Base-by-base conservation (phyloP, 2,888 invertebrate species). In the Nematopogon swammerdamellus region DNA sequence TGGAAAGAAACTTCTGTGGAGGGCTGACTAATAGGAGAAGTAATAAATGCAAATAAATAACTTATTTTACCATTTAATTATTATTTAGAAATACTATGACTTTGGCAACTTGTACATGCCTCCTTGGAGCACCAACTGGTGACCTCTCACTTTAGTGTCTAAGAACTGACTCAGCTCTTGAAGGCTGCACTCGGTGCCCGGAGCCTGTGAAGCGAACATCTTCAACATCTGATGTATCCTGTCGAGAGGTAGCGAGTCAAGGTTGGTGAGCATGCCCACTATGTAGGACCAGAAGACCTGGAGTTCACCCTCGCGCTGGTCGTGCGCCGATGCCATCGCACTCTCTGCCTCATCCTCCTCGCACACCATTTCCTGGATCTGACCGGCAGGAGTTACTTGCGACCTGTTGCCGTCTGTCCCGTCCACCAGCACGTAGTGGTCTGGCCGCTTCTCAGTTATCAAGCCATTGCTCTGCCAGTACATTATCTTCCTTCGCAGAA, bases 241-340 rank as follows among this genome's bases (percentile, higher is more conserved):
- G 58, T 97, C 96, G 55, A 97, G 74, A 0, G 95, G 91, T 63
- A 97, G 80, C 0, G 91, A 92, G 61, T 96, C 95, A 55, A 97
- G 77, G 77, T 97, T 97, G 11, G 95, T 95, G 51, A 97, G 72
- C 97, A 97, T 97, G 17, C 96, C 97, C 45, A 95, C 91, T 59
- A 97, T 95, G 63, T 97, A 97, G 0, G 95, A 93, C 97, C 97
- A 97, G 69, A 96, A 95, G 47, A 87, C 87, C 82, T 95, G 95
- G 51, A 96, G 76, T 67, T 97, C 96, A 59, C 95, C 95, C 71
- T 96, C 95, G 51, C 95, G 82, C 67, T 96, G 96, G 65, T 95
- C 95, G 65, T 94, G 92, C 1, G 94, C 91, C 18, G 95, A 95
- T 1, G 95, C 95, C 92, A 95, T 94, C 0, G 91, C 95, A 65